phyloP scores from a whole-genome alignment of 2,113 vertebrate species.

The Aphelocoma coerulescens region DNA sequence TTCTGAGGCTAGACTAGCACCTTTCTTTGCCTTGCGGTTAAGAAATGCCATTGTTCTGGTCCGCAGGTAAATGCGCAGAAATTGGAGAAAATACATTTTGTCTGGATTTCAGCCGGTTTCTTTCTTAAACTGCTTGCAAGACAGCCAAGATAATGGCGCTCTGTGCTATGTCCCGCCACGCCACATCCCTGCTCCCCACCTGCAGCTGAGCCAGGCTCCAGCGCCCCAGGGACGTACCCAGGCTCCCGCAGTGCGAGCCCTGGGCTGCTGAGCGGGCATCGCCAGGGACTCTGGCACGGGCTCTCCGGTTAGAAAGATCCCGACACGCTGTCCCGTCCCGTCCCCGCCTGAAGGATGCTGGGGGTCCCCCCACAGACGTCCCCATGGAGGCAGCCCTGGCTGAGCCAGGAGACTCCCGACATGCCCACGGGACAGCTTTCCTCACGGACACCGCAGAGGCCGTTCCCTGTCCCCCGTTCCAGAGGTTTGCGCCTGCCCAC shows the following conservation, averaged over 20 bases:
- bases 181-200: not conserved
- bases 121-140: not conserved
- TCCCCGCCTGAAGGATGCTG: not conserved
- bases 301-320: not conserved
- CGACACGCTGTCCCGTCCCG: not conserved
- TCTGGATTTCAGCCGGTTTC: not conserved
- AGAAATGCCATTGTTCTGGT: not conserved
- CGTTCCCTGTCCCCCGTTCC: not conserved
- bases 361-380: not conserved
- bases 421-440: not conserved
- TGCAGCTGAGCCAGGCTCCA: not conserved
- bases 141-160: too few relatives aligned
- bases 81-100: not conserved
- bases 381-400: not conserved
- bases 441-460: not conserved
- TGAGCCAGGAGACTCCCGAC: not conserved
- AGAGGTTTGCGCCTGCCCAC: not conserved
- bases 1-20: not conserved
- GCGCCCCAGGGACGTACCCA: not conserved
- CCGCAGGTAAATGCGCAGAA: not conserved
- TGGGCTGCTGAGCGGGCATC: not conserved
- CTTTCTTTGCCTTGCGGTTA: not conserved
- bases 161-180: not conserved
- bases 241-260: not conserved
- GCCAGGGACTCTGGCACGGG: not conserved